Base-by-base conservation (phyloP, 2,797 vertebrate species). In the Limosa lapponica region DNA sequence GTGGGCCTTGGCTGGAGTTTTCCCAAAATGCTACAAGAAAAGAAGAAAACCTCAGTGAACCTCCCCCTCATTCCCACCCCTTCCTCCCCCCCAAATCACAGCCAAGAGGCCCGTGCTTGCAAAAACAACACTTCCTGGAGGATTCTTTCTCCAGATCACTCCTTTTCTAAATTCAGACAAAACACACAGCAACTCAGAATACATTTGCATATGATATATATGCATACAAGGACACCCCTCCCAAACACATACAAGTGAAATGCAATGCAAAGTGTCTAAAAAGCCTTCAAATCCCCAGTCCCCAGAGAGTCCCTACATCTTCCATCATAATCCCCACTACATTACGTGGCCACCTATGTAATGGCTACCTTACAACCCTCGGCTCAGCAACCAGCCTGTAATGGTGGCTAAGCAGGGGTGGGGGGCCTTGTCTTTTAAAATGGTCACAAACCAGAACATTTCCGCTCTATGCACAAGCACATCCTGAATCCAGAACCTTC, bases 1-100 rank as follows among this genome's bases (percentile, higher is more conserved):
- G 95, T 91, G 87, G 96, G 95, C 87, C 91, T 84, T 59, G 87
- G 79, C 89, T 96, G 95, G 95, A 96, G 95, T 95, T 92, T 95
- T 96, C 95, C 96, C 91, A 93, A 86, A 95, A 88, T 0, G 36
- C 87, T 91, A 41, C n/a, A 72, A 89, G 86, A 48, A 92, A 86
- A 95, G 86, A 87, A 93, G 79, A 95, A 90, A 95, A 93, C 70
- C 92, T 95, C 92, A 58, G 84, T 72, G 87, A 92, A 69, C 69
- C 91, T 75, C 95, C 96, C 81, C 90, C 93, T 90, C 92, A 80
- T 93, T 95, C 88, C 95, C 95, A 96, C 90, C 85, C 89, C 74
- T 41, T 64, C 89, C 92, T 82, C 79, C 89, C 87, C 89, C 66
- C 57, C 39, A 93, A 34, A 91, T 55, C 93, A 34, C 48, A 93